Evolutionary conservation across 2,888 invertebrate genomes (phyloP).

Genomic region (Theodoxus fluviatilis): DNA sequence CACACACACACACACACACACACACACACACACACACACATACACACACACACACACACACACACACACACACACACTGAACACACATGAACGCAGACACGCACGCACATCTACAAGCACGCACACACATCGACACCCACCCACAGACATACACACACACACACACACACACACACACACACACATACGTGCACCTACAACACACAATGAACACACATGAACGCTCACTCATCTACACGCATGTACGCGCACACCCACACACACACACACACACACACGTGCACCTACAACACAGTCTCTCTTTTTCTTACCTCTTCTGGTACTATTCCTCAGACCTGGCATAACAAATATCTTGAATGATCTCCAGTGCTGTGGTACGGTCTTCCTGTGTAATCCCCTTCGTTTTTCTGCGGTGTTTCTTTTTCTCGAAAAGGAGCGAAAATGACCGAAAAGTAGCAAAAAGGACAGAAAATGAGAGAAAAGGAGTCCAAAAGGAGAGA

Average conservation of each 20-base stretch:
- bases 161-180: conserved; percentile 3
- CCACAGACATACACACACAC: not conserved
- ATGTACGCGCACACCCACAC: not conserved
- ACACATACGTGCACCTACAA: not conserved
- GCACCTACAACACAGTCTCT: not conserved
- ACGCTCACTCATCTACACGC: not conserved
- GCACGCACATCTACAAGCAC: not conserved
- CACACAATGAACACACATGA: too few species aligned
- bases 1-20: not conserved
- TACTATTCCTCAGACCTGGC: too few species aligned
- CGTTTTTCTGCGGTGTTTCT: too few species aligned
- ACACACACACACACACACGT: conserved; percentile 1
- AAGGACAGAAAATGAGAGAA: too few species aligned
- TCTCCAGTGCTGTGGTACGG: too few species aligned
- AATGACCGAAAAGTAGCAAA: too few species aligned
- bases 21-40: conserved; percentile 20
- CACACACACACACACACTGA: not conserved
- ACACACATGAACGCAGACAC: not conserved
- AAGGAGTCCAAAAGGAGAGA: too few species aligned
- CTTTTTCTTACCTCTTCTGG: not conserved
- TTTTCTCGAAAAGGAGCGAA: too few species aligned
- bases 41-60: not conserved
- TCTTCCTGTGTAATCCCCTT: too few species aligned
- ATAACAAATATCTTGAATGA: too few species aligned
- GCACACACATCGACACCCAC: not conserved